These are phyloP conservation scores for Copsychus sechellarum DNA, from an alignment of 2,113 vertebrate genomes.

Conservation along the genomic window DNA sequence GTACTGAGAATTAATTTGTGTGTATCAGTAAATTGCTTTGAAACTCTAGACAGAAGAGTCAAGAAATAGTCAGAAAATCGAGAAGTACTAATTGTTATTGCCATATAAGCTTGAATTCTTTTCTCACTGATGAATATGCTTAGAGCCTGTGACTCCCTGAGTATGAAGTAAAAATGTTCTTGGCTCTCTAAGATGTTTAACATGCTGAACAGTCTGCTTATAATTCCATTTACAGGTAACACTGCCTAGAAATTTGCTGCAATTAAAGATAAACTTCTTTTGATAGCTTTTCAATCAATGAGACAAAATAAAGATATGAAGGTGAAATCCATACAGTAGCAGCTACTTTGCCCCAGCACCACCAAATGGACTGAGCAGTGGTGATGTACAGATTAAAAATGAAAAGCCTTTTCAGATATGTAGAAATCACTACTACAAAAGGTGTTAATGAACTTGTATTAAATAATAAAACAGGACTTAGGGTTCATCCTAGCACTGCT, in stretches of 20 bases:
- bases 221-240: not conserved
- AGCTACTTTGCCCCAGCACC: not conserved
- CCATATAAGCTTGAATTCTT: not conserved
- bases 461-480: constrained; percentile 30
- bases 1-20: not conserved
- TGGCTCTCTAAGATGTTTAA: not conserved
- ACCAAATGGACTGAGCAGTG: fast-evolving
- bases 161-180: not conserved
- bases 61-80: not conserved
- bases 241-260: not conserved
- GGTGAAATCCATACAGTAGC: not conserved
- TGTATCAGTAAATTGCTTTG: not conserved
- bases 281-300: not conserved
- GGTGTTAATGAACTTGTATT: constrained; percentile 30
- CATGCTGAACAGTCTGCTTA: not conserved
- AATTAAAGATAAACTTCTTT: not conserved
- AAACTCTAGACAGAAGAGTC: not conserved
- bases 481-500: not conserved
- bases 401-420: not conserved
- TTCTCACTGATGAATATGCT: not conserved
- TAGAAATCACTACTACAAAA: not conserved
- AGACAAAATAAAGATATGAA: not conserved
- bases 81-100: not conserved
- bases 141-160: not conserved
- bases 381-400: not conserved